These are phyloP conservation scores for Merops nubicus DNA, from an alignment of 2,113 vertebrate species.

Conservation along the genomic window DNA sequence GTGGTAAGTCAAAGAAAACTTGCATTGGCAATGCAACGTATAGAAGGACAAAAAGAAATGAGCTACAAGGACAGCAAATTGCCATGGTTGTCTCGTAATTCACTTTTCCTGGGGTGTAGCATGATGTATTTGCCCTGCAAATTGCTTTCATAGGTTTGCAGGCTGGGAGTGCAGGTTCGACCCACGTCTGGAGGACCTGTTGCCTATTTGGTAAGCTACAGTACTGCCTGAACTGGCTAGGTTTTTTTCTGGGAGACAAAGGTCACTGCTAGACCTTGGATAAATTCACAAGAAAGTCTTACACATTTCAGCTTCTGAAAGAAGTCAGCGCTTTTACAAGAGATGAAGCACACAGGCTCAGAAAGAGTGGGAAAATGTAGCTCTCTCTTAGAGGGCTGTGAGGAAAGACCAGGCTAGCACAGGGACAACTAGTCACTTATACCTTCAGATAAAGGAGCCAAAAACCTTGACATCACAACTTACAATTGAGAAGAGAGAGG, in stretches of 20 bases:
- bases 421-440: not conserved
- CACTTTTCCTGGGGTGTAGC: not conserved
- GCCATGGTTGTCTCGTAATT: not conserved
- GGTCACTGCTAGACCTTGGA: not conserved
- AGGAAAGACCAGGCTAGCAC: not conserved
- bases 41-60: not conserved
- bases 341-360: not conserved
- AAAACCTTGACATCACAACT: not conserved
- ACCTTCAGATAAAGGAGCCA: not conserved
- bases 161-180: not conserved
- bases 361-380: not conserved
- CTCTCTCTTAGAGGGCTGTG: not conserved
- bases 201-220: not conserved
- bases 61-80: not conserved
- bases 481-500: not conserved
- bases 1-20: not conserved
- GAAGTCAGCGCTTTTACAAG: not conserved
- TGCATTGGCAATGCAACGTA: fast-evolving
- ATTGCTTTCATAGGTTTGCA: not conserved
- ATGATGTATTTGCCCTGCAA: not conserved
- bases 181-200: not conserved
- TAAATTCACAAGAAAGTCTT: not conserved
- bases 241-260: not conserved
- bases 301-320: not conserved
- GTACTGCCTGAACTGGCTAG: not conserved